These are phyloP conservation scores for Plemyria rubiginata DNA, from an alignment of 2,888 invertebrate genomes.

Conservation along the genomic window DNA sequence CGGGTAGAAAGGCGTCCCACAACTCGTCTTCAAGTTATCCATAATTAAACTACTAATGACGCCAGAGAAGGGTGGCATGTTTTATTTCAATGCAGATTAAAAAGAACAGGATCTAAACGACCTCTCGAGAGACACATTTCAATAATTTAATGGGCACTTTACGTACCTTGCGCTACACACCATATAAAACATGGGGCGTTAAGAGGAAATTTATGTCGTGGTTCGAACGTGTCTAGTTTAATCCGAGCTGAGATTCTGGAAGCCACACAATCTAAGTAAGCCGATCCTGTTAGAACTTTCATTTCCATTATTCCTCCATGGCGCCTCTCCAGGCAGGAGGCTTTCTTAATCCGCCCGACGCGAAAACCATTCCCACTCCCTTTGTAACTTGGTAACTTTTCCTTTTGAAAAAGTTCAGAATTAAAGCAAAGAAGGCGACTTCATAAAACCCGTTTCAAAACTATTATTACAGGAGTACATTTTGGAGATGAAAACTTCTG, in stretches of 20 bases:
- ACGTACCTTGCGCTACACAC: constrained; percentile 40
- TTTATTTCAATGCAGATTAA: constrained; percentile 33
- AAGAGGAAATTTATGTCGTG: constrained; percentile 71
- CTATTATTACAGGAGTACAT: constrained; percentile 40
- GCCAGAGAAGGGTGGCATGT: background rate
- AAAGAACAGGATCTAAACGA: constrained; percentile 32
- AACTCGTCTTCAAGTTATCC: background rate
- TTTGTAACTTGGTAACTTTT: constrained; percentile 57
- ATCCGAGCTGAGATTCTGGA: constrained; percentile 67
- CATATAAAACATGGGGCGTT: constrained; percentile 55
- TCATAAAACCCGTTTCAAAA: constrained; percentile 50
- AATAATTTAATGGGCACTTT: constrained; percentile 42
- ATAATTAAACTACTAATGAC: background rate
- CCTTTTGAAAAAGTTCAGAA: constrained; percentile 61
- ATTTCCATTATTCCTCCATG: constrained; percentile 69
- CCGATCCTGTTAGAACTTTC: constrained; percentile 69
- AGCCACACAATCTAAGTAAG: constrained; percentile 74
- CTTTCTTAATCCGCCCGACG: constrained; percentile 66
- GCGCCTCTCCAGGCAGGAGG: constrained; percentile 52
- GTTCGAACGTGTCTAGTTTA: constrained; percentile 72
- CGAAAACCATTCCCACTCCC: constrained; percentile 60
- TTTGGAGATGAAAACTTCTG: constrained; percentile 5
- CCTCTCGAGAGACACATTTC: constrained; percentile 40
- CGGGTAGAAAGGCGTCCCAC: no score
- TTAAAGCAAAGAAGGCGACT: constrained; percentile 54